phyloP scores from a whole-genome alignment of 1,140 invertebrate species.

The Zophobas morio region DNA sequence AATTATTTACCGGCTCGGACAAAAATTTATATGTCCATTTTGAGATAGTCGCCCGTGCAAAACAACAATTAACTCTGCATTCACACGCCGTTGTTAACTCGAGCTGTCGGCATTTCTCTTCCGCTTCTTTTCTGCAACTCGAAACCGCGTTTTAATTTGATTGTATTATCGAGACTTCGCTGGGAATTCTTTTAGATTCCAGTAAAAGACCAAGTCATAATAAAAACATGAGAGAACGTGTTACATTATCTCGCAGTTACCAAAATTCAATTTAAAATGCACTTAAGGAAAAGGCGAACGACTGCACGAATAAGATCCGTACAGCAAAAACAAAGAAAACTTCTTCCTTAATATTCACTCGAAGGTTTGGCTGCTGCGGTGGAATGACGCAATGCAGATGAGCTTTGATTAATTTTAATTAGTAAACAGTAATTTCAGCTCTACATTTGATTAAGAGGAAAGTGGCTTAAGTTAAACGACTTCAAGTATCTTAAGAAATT shows the following conservation, averaged over 20 bases:
- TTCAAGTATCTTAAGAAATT: conserved; percentile 9
- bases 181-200: background rate
- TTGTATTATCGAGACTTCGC: background rate
- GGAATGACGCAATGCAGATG: conserved; percentile 7
- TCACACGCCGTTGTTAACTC: background rate
- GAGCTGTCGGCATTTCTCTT: background rate
- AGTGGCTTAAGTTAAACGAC: conserved; percentile 8
- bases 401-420: conserved; percentile 24
- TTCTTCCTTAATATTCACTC: background rate
- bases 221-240: background rate
- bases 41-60: conserved; percentile 1
- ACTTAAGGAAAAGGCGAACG: background rate
- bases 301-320: background rate
- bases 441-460: conserved; percentile 1
- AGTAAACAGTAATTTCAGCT: conserved; percentile 9
- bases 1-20: conserved; percentile 14
- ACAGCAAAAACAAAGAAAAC: background rate
- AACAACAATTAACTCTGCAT: background rate
- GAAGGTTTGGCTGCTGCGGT: background rate
- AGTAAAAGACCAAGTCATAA: background rate
- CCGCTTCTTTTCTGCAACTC: background rate
- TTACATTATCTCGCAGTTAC: background rate
- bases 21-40: conserved; percentile 4
- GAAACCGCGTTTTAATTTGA: background rate
- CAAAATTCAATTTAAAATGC: conserved; percentile 6